Conservation (phyloP, 2,797 vertebrate genomes). For the Lagorchestes hirsutus region DNA sequence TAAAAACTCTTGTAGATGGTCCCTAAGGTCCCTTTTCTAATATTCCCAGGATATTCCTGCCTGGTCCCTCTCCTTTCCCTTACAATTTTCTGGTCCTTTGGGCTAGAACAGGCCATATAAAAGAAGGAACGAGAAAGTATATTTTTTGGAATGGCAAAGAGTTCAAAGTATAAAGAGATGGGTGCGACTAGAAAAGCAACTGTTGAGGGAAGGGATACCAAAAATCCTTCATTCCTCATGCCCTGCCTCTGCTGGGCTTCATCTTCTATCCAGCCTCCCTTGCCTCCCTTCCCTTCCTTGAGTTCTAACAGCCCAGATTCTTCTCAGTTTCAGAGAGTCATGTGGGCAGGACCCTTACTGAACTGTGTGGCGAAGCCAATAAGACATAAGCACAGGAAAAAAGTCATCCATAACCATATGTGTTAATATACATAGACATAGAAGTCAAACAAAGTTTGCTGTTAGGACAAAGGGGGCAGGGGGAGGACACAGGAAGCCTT, state of each 20-base stretch:
- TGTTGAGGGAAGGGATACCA: not conserved
- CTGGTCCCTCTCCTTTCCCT: not conserved
- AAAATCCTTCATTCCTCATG: not conserved
- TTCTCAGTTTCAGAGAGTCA: not conserved
- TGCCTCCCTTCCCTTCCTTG: not conserved
- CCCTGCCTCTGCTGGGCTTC: too few species aligned
- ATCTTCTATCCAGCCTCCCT: not conserved
- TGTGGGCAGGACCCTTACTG: not conserved
- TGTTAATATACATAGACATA: not conserved
- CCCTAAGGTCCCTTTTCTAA: not conserved
- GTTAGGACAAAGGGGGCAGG: not conserved
- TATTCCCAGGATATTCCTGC: not conserved
- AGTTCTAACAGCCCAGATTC: not conserved
- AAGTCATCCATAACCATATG: not conserved
- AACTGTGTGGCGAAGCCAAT: not conserved
- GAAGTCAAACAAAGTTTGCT: not conserved
- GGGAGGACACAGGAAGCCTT: not conserved
- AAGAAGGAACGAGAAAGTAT: not conserved
- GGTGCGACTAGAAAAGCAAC: not conserved
- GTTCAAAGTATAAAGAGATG: not conserved
- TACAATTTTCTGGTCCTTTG: not conserved
- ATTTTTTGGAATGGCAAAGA: not conserved
- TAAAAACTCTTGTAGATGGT: not conserved
- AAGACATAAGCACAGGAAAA: not conserved
- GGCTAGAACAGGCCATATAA: not conserved